Conservation (phyloP, 1,140 invertebrate species). For the Pogonognathellus flavescens region DNA sequence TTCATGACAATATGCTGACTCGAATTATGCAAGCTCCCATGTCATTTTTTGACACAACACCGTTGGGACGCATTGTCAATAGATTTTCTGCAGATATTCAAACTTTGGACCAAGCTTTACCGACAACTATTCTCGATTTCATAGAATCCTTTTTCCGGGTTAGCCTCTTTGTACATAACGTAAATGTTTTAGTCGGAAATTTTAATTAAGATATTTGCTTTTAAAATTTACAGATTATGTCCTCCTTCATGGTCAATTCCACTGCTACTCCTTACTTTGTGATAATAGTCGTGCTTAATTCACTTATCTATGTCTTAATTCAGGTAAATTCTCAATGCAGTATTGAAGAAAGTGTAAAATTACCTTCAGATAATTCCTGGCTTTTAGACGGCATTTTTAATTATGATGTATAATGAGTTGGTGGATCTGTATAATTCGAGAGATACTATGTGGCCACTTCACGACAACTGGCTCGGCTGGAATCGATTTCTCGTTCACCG, state of each 20-base stretch:
- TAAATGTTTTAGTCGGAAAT: too few relatives aligned
- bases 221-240: slow-evolving; percentile 72
- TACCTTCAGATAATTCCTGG: too few relatives aligned
- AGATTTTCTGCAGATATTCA: slow-evolving; percentile 88
- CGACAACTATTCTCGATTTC: slow-evolving; percentile 66
- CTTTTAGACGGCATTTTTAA: too few relatives aligned
- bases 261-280: not conserved
- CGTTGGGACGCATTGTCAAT: slow-evolving; percentile 86
- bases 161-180: not conserved
- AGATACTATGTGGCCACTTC: slow-evolving; percentile 94
- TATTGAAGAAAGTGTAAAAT: too few relatives aligned
- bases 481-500: slow-evolving; percentile 95
- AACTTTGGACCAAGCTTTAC: slow-evolving; percentile 68
- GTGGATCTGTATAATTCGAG: slow-evolving; percentile 64
- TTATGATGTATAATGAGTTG: not conserved
- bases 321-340: too few relatives aligned
- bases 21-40: slow-evolving; percentile 77
- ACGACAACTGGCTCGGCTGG: slow-evolving; percentile 92
- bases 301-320: too few relatives aligned
- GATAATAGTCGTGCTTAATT: too few relatives aligned
- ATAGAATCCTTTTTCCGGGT: slow-evolving; percentile 54
- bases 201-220: too few relatives aligned
- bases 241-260: slow-evolving; percentile 78
- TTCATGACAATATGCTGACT: slow-evolving; percentile 79
- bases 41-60: slow-evolving; percentile 89